phyloP scores from a whole-genome alignment of 37 sponge, comb jelly and placozoan genomes.

The Chondrilla cf. caribensis region DNA sequence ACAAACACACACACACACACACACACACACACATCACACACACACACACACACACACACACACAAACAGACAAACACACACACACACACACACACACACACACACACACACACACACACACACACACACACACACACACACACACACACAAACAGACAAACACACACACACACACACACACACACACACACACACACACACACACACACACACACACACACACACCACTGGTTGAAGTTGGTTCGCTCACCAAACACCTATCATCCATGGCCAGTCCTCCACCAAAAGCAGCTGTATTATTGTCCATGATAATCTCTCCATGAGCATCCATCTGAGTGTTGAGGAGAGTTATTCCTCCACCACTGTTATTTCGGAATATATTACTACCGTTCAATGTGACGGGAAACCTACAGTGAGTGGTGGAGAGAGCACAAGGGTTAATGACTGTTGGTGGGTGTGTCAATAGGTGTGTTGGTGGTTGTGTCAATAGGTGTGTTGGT shows the following conservation, averaged over 20 bases:
- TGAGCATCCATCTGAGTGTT: slow-evolving; percentile 61
- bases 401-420: slow-evolving; percentile 45
- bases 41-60: background rate
- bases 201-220: background rate
- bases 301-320: slow-evolving; percentile 38
- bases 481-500: too few relatives aligned
- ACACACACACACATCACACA: slow-evolving; percentile 11
- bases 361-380: slow-evolving; percentile 43
- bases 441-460: too few relatives aligned
- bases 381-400: slow-evolving; percentile 50
- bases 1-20: background rate
- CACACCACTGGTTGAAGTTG: too few relatives aligned
- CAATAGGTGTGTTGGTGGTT: too few relatives aligned
- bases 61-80: background rate
- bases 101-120: background rate
- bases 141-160: background rate
- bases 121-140: slow-evolving; percentile 11
- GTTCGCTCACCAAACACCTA: slow-evolving; percentile 59
- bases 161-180: slow-evolving; percentile 18
- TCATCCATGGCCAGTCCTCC: slow-evolving; percentile 81
- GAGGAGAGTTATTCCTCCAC: slow-evolving; percentile 71
- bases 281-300: slow-evolving; percentile 71
- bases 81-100: slow-evolving; percentile 16
- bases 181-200: slow-evolving; percentile 19
- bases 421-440: background rate